Evolutionary conservation across 2,888 invertebrate species (phyloP), one percentile per base, ranked within the genome.

Genomic region (Drosophila planitibia): DNA sequence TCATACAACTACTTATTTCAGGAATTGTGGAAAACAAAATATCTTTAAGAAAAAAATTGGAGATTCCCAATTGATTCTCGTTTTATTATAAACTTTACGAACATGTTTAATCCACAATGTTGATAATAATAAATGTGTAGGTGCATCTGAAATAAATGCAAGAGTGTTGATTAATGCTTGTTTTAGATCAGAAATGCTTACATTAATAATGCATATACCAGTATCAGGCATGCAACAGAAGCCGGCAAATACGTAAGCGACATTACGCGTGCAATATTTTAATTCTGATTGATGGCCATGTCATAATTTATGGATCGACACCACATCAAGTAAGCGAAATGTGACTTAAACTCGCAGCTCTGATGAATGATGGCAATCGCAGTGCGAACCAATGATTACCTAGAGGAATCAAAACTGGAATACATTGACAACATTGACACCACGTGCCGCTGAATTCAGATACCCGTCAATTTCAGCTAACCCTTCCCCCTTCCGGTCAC

Each of bases 271-370:
- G 72, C 52, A 69, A 64, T 58, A 85, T 72, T 82, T 82, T 83
- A 88, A 83, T 88, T 83, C 76, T 83, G 89, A 88, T 88, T 88
- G 89, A 83, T 88, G 83, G 85, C 64, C 33, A 30, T 39, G 73
- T 60, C 70, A 72, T 57, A 37, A 65, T 70, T 67, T 53, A 47
- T n/a, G 67, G 65, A 57, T 60, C 32, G 22, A n/a, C 22, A 28
- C 12, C 47, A 54, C 58, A 44, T 33, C 70, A 47, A 65, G 33
- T 59, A 37, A 57, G 52, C 65, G 52, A 59, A 66, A 62, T 59
- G 37, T 53, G 61, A 49, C 58, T 55, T 44, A 44, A 37, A 10
- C n/a, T 33, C 12, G 30, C 58, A 65, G 28, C 53, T 51, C 54
- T 28, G 55, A 60, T 63, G 49, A 71, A 62, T 66, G 66, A 44